These are phyloP conservation scores for Temnothorax nylanderi DNA, from an alignment of 1,140 invertebrate species.

Conservation along the genomic window DNA sequence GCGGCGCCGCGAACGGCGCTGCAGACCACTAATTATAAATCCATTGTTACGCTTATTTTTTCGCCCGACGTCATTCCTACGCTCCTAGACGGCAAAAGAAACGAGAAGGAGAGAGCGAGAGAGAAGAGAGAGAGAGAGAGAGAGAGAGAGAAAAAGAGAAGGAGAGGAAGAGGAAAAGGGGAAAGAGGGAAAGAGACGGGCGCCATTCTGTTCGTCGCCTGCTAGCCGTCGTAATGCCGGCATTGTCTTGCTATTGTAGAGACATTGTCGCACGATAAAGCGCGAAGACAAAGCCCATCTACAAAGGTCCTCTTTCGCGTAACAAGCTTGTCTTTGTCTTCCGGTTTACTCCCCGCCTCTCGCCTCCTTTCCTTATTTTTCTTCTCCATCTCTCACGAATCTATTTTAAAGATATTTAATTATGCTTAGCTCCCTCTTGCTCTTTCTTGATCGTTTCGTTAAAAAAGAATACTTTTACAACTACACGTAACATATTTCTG, in stretches of 20 bases:
- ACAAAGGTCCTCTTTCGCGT: conserved; percentile 77
- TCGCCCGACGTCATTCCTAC: conserved; percentile 75
- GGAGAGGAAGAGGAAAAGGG: not conserved
- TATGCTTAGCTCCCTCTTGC: not conserved
- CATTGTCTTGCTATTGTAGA: conserved; percentile 79
- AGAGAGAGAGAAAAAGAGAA: not conserved
- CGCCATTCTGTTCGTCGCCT: conserved; percentile 73
- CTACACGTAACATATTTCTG: not conserved
- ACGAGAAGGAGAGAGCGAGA: not conserved
- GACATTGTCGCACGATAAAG: conserved; percentile 82
- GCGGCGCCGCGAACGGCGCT: conserved; percentile 52
- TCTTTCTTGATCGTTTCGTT: not conserved
- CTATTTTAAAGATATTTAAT: conserved; percentile 52
- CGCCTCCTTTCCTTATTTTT: conserved; percentile 24
- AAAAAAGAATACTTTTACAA: not conserved
- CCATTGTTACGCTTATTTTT: conserved; percentile 79
- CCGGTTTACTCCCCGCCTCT: conserved; percentile 42
- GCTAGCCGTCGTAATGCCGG: conserved; percentile 78
- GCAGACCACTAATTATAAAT: conserved; percentile 81
- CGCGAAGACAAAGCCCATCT: conserved; percentile 77
- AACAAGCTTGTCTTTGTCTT: conserved; percentile 76
- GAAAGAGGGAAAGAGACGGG: conserved; percentile 27
- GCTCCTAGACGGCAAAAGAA: conserved; percentile 53
- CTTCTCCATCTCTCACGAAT: not conserved
- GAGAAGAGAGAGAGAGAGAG: not conserved